Conservation (phyloP, 2,113 vertebrate genomes). For the Turdus rufiventris region DNA sequence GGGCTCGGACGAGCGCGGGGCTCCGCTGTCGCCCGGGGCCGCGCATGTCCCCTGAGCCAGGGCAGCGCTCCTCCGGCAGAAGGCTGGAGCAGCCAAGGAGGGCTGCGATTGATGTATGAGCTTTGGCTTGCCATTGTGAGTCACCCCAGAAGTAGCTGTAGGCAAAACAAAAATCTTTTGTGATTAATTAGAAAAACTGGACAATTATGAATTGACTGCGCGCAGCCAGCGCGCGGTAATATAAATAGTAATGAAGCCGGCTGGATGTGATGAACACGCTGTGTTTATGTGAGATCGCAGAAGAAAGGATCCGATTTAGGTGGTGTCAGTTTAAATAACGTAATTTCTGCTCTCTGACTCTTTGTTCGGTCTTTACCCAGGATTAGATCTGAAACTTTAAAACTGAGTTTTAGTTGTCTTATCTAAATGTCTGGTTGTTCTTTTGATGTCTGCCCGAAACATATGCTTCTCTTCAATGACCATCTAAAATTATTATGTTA, state of each 20-base stretch:
- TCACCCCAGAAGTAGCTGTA: slow-evolving; percentile 83
- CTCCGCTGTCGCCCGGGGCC: slow-evolving; percentile 75
- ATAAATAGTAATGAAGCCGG: slow-evolving; percentile 85
- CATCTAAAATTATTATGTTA: slow-evolving; percentile 45
- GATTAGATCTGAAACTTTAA: slow-evolving; percentile 52
- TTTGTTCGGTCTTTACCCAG: slow-evolving; percentile 58
- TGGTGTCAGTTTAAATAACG: slow-evolving; percentile 70
- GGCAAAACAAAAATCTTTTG: slow-evolving; percentile 91
- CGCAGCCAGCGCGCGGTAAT: slow-evolving; percentile 76
- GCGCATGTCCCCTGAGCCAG: slow-evolving; percentile 68
- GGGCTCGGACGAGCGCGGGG: slow-evolving; percentile 76
- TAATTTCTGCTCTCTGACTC: slow-evolving; percentile 62
- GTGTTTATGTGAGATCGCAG: slow-evolving; percentile 68
- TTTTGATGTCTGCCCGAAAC: slow-evolving; percentile 52
- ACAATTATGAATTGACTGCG: slow-evolving; percentile 87
- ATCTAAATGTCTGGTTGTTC: slow-evolving; percentile 62
- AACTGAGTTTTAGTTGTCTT: slow-evolving; percentile 47
- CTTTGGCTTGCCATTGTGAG: slow-evolving; percentile 83
- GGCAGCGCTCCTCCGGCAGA: slow-evolving; percentile 69
- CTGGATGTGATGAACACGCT: slow-evolving; percentile 63
- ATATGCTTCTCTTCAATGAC: slow-evolving; percentile 40
- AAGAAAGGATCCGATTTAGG: slow-evolving; percentile 65
- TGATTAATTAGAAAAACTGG: slow-evolving; percentile 93
- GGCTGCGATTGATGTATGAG: slow-evolving; percentile 85
- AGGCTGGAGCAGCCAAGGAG: slow-evolving; percentile 69